Evolutionary conservation across 2,888 invertebrate species (phyloP).

Genomic region (Scelioninae gen. 1): DNA sequence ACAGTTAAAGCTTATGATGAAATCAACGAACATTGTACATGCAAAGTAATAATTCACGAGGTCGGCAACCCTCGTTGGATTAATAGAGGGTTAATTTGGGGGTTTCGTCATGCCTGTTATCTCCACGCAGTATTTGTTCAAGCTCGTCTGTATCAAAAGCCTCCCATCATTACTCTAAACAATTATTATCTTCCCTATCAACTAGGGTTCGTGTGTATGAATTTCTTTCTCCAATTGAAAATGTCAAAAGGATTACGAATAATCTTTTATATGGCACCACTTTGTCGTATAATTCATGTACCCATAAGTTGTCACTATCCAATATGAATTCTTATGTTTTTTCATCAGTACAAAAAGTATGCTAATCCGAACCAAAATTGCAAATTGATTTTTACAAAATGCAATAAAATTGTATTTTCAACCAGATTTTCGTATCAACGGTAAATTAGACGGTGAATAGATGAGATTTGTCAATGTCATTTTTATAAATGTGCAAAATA

Average conservation of each 20-base stretch:
- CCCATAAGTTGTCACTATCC: too few species aligned
- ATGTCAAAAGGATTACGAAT: constrained; percentile 17
- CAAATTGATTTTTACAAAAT: too few species aligned
- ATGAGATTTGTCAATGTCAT: background rate
- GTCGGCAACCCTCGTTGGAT: constrained; percentile 76
- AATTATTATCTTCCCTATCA: constrained; percentile 77
- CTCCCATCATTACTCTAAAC: constrained; percentile 76
- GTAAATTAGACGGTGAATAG: too few species aligned
- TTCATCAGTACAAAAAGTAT: too few species aligned
- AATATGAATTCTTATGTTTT: background rate
- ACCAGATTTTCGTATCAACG: too few species aligned
- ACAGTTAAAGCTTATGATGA: constrained; percentile 56
- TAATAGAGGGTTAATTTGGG: constrained; percentile 82
- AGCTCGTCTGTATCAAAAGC: constrained; percentile 76
- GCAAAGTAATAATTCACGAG: constrained; percentile 76
- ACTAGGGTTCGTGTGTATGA: constrained; percentile 76
- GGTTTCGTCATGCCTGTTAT: constrained; percentile 79
- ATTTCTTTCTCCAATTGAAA: constrained; percentile 71
- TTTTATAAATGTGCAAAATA: background rate
- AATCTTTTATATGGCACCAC: background rate
- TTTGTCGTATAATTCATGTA: too few species aligned
- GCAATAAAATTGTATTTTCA: too few species aligned
- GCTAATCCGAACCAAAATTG: too few species aligned
- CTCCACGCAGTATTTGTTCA: constrained; percentile 83
- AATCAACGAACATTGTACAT: constrained; percentile 47